phyloP scores from a whole-genome alignment of 2,113 vertebrate genomes.

The Coturnix japonica region DNA sequence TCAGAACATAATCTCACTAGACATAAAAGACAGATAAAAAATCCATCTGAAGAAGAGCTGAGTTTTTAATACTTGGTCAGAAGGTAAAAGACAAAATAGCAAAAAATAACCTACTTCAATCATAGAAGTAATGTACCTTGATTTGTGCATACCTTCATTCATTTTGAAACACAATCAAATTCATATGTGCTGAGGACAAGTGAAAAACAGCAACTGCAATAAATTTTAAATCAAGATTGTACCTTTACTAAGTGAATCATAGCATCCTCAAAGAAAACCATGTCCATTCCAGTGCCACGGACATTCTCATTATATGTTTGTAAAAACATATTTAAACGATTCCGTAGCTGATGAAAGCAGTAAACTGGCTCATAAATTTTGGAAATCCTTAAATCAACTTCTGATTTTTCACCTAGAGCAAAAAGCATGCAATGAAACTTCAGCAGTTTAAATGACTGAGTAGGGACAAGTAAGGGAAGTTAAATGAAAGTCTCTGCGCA shows the following conservation, averaged over 20 bases:
- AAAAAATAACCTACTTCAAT: neutral
- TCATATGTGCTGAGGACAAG: neutral
- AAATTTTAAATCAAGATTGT: neutral
- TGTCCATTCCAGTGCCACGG: slow-evolving; percentile 88
- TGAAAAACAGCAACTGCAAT: neutral
- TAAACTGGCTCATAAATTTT: slow-evolving; percentile 90
- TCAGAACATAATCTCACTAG: neutral
- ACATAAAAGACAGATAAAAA: neutral
- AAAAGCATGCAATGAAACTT: neutral
- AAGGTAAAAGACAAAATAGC: neutral
- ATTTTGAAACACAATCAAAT: neutral
- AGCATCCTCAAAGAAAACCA: slow-evolving; percentile 95
- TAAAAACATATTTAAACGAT: slow-evolving; percentile 88
- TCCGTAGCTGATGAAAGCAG: slow-evolving; percentile 84
- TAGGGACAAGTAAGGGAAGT: neutral
- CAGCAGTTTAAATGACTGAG: neutral
- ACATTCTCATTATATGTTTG: slow-evolving; percentile 87
- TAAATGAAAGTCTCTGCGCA: neutral
- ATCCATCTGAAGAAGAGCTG: neutral
- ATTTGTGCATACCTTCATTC: neutral
- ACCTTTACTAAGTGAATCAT: slow-evolving; percentile 97
- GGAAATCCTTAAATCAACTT: slow-evolving; percentile 83
- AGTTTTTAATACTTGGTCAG: neutral
- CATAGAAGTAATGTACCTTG: neutral
- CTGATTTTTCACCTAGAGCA: slow-evolving; percentile 84